Evolutionary conservation across 2,113 vertebrate genomes (phyloP), one percentile per base, ranked within the genome.

Genomic region (Albula glossodonta): DNA sequence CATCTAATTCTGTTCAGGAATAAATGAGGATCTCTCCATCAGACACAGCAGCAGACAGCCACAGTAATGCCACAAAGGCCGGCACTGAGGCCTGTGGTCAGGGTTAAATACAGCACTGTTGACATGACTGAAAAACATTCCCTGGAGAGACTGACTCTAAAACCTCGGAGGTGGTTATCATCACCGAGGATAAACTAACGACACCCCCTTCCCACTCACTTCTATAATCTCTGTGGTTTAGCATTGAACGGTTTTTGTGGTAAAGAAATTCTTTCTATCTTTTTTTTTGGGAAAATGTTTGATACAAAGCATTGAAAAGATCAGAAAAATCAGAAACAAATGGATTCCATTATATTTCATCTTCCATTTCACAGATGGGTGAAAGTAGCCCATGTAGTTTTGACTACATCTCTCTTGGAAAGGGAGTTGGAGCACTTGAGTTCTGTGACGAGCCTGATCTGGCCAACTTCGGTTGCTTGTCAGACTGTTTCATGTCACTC

Each of bases 161-260:
- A 41, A 31, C 13, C 5, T 49, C 17, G 52, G 41, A 83, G 56
- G 87, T 11, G n/a, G 51, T 83, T 86, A 51, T 86, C 84, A 63
- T 81, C 49, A 53, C 63, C 41, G 79, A 87, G 31, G 41, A 31
- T 66, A 56, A 22, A 22, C 53, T 83, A 83, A 87, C 83, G 57
- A 41, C 31, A 41, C 78, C 50, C 31, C 57, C 83, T 17, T 84
- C 52, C 57, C 70, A 66, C 50, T 19, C 81, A 19, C 48, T 49
- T 81, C 41, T 79, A 56, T 88, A 63, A 83, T 83, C 50, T 56
- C 48, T 84, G 56, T 52, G 63, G 82, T 31, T 66, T 86, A 77
- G 51, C 53, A 84, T 19, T 53, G 11, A 12, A 25, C 11, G 17
- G 7, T 79, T 49, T 49, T 60, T 50, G 41, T 53, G 77, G 84